Evolutionary conservation across 2,888 invertebrate species (phyloP), one percentile per base, ranked within the genome.

Genomic region (Chloromyia formosa): DNA sequence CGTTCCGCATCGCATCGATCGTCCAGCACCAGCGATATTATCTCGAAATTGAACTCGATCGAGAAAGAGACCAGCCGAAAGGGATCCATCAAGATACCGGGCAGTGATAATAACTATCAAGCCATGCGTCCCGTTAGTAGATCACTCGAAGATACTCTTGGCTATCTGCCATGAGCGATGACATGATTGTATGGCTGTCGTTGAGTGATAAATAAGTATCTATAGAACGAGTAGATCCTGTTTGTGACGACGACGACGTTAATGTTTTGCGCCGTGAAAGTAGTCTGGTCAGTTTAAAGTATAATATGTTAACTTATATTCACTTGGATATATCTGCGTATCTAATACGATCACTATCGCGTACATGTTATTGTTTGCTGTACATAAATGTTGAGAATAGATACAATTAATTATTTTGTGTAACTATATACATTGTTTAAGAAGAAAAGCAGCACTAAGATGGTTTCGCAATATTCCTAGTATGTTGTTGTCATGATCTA

Each of bases 121-220:
- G 82, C 85, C 42, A 83, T 85, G 81, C 81, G 83, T 74, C 82
- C 84, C 75, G 82, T 85, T 78, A 83, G 84, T 82, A 83, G 84
- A 74, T 85, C 86, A 1, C 80, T 86, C n/a, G 86, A 86, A 78
- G 86, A 86, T 78, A 85, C 86, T 42, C 81, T 86, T 76, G 86
- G 86, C 49, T 86, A 86, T 81, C 82, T 86, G 81, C 86, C 86
- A 82, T 86, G 82, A 82, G n/a, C n/a, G 14, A 66, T 14, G 22
- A 64, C 40, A n/a, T 14, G 4, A 10, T 40, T 40, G 42, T 5
- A 9, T 40, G 12, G 9, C 27, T 18, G 35, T 23, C 5, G 2
- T 18, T 40, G 18, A 35, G 27, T 35, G 22, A 18, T 56, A 20
- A 20, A 1, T 10, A 2, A 10, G 22, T 18, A 56, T 20, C 18